Conservation (phyloP, 1,140 invertebrate genomes). For the Carposina sasakii region DNA sequence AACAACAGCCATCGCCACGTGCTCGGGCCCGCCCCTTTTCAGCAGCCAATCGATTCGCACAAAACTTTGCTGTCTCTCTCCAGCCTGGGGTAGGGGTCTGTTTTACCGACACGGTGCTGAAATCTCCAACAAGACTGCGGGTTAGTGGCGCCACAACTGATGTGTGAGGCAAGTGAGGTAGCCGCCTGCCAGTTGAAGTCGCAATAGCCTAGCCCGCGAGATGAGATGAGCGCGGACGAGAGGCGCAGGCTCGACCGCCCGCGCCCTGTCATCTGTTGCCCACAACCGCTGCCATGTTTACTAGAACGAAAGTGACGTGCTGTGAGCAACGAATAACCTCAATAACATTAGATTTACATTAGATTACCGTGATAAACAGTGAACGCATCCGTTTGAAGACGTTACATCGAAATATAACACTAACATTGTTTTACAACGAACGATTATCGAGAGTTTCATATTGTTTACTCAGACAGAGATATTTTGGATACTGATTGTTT, state of each 20-base stretch:
- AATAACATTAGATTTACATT: conserved; percentile 40
- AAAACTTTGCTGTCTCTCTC: conserved; percentile 47
- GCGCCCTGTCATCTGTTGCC: conserved; percentile 68
- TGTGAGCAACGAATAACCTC: conserved; percentile 67
- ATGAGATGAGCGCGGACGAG: conserved; percentile 54
- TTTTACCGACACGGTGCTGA: conserved; percentile 63
- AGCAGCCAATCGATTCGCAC: conserved; percentile 58
- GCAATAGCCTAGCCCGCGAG: conserved; percentile 41
- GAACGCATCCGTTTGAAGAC: conserved; percentile 38
- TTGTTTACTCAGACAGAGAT: too few relatives aligned
- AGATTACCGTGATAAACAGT: conserved; percentile 33
- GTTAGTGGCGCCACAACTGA: conserved; percentile 59
- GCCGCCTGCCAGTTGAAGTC: neutral
- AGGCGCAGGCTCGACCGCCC: conserved; percentile 61
- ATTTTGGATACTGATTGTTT: too few relatives aligned
- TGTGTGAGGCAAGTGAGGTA: conserved; percentile 2
- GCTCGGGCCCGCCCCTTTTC: conserved; percentile 59
- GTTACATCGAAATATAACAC: conserved; percentile 64
- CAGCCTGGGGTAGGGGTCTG: conserved; percentile 25
- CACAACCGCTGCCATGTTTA: conserved; percentile 67
- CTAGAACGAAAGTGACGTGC: conserved; percentile 63
- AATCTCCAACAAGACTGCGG: conserved; percentile 51
- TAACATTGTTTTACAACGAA: too few relatives aligned
- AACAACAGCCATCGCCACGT: conserved; percentile 56
- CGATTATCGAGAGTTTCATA: too few relatives aligned